Percentiles rank a stretch among this genome's conserved stretches.
phyloP scores from a whole-genome alignment of 2,797 vertebrate genomes.

The Clarias pachynema region DNA sequence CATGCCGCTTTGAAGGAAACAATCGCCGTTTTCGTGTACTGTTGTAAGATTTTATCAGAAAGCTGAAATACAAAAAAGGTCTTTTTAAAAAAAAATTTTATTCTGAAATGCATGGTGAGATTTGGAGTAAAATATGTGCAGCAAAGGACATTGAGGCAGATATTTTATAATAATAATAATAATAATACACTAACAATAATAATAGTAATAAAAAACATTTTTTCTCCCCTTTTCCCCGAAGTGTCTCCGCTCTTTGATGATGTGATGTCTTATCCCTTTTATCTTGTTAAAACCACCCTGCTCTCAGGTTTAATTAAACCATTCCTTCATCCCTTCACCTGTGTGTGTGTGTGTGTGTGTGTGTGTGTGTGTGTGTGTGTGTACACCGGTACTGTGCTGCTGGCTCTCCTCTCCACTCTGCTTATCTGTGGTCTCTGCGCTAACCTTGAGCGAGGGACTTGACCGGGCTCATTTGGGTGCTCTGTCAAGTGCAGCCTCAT shows the following conservation, averaged over 20 bases:
- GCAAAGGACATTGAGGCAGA: not conserved
- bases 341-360: constrained; percentile 1
- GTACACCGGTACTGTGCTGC: not conserved
- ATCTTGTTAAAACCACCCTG: constrained; percentile 71
- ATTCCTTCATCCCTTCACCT: constrained; percentile 52
- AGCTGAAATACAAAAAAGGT: not conserved
- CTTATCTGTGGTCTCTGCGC: constrained; percentile 37
- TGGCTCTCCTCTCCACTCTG: constrained; percentile 18
- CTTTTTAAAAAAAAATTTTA: not conserved
- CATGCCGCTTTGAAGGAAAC: not conserved
- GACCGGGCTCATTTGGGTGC: constrained; percentile 46
- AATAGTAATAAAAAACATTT: not conserved
- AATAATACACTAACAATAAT: no score
- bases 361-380: not conserved
- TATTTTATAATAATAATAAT: constrained; percentile 1
- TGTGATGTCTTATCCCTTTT: constrained; percentile 67
- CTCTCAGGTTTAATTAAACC: constrained; percentile 72
- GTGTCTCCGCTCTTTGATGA: constrained; percentile 38
- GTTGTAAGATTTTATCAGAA: not conserved
- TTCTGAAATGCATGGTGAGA: not conserved
- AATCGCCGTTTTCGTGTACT: not conserved
- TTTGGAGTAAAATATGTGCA: constrained; percentile 4
- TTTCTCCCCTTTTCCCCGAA: constrained; percentile 5
- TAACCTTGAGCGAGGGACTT: constrained; percentile 51
- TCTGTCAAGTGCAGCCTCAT: constrained; percentile 49